A percentile compares a stretch with the other conserved stretches of the same genome.
These are phyloP conservation scores for Schlechtendalia chinensis DNA, from an alignment of 1,140 invertebrate species.

Conservation along the genomic window DNA sequence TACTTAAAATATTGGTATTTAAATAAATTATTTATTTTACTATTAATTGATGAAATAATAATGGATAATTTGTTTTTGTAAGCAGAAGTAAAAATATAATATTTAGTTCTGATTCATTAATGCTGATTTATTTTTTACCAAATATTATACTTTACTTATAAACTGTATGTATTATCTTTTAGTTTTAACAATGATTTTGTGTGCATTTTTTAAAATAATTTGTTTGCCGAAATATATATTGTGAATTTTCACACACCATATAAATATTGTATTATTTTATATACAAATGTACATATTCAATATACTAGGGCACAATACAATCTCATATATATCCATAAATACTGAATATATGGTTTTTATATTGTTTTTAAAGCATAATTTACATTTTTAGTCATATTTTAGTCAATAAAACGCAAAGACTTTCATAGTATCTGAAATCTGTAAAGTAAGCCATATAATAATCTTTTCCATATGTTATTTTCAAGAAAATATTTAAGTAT, in stretches of 20 bases:
- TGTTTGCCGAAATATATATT: conserved; percentile 32
- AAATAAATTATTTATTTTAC: background rate
- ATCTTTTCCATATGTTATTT: too few species aligned
- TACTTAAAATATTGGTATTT: background rate
- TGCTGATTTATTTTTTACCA: background rate
- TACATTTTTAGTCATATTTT: too few species aligned
- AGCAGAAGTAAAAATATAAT: background rate
- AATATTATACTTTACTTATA: background rate
- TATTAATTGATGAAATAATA: background rate
- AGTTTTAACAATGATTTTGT: conserved; percentile 6
- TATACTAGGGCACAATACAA: too few species aligned
- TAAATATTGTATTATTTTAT: background rate
- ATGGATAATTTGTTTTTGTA: conserved; percentile 1
- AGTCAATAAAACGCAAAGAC: too few species aligned
- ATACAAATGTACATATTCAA: background rate
- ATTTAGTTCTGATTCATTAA: background rate
- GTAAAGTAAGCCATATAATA: too few species aligned
- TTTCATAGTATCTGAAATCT: too few species aligned
- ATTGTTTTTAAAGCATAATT: too few species aligned
- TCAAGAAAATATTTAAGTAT: too few species aligned
- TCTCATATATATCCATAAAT: too few species aligned
- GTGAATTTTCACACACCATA: conserved; percentile 1
- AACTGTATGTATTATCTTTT: background rate
- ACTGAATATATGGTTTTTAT: too few species aligned
- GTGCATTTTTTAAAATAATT: conserved; percentile 10